Conservation (phyloP, 2,888 invertebrate species). For the Lasioglossum zephyrum region DNA sequence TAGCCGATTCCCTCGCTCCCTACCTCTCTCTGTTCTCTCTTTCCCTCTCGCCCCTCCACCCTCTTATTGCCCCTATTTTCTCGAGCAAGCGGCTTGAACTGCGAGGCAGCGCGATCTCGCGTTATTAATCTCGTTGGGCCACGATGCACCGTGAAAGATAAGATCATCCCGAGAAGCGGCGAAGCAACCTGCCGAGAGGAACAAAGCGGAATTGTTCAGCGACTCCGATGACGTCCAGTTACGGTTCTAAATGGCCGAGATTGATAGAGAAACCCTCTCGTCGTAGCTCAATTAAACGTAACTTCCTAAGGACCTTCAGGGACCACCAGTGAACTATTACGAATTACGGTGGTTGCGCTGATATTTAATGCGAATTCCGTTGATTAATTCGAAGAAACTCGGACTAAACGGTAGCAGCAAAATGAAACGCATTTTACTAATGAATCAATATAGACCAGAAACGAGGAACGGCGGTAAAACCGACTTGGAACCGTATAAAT, state of each 20-base stretch:
- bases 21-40: slow-evolving; percentile 20
- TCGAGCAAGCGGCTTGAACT: slow-evolving; percentile 34
- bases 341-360: neutral
- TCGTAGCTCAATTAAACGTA: slow-evolving; percentile 41
- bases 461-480: neutral
- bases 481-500: neutral
- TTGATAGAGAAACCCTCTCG: slow-evolving; percentile 43
- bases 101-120: slow-evolving; percentile 55
- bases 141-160: slow-evolving; percentile 60
- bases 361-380: neutral
- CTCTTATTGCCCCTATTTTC: slow-evolving; percentile 42
- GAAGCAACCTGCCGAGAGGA: slow-evolving; percentile 47
- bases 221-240: slow-evolving; percentile 47
- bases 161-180: slow-evolving; percentile 60
- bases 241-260: slow-evolving; percentile 46
- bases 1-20: slow-evolving; percentile 52
- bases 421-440: neutral
- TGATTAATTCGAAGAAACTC: neutral
- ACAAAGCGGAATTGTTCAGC: slow-evolving; percentile 34
- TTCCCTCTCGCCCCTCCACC: slow-evolving; percentile 19
- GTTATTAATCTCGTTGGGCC: slow-evolving; percentile 69
- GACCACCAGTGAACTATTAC: too few relatives aligned
- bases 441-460: neutral
- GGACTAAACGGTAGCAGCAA: neutral
- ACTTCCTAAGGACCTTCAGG: neutral